These are phyloP conservation scores for Sarcophaga bullata DNA, from an alignment of 1,140 invertebrate species.

Conservation along the genomic window DNA sequence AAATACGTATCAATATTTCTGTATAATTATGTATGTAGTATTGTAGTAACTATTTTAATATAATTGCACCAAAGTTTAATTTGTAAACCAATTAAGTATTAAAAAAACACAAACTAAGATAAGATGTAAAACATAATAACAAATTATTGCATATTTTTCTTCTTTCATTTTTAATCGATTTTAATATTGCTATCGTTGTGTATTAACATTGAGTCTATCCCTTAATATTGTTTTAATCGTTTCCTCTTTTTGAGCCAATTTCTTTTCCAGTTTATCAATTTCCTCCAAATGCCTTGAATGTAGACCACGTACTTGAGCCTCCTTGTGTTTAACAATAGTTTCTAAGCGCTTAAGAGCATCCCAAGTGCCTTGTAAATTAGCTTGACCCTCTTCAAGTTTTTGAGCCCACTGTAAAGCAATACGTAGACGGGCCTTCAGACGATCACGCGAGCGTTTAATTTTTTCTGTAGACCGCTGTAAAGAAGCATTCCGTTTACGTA, in stretches of 20 bases:
- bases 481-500: constrained; percentile 42
- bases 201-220: constrained; percentile 21
- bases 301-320: constrained; percentile 60
- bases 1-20: too few relatives aligned
- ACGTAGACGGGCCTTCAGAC: constrained; percentile 56
- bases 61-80: too few relatives aligned
- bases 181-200: constrained; percentile 14
- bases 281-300: constrained; percentile 57
- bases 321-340: constrained; percentile 62
- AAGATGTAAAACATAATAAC: too few relatives aligned
- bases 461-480: constrained; percentile 53
- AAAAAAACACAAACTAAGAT: too few relatives aligned
- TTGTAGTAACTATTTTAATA: too few relatives aligned
- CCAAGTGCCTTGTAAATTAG: constrained; percentile 58
- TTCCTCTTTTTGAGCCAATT: constrained; percentile 62
- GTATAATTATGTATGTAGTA: too few relatives aligned
- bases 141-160: too few relatives aligned
- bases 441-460: constrained; percentile 57
- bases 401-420: constrained; percentile 63
- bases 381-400: constrained; percentile 57
- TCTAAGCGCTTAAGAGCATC: constrained; percentile 59
- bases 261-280: constrained; percentile 57
- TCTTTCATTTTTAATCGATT: too few relatives aligned
- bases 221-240: constrained; percentile 53
- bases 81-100: too few relatives aligned